Conservation (phyloP, 2,113 vertebrate genomes). For the Macaca nemestrina region DNA sequence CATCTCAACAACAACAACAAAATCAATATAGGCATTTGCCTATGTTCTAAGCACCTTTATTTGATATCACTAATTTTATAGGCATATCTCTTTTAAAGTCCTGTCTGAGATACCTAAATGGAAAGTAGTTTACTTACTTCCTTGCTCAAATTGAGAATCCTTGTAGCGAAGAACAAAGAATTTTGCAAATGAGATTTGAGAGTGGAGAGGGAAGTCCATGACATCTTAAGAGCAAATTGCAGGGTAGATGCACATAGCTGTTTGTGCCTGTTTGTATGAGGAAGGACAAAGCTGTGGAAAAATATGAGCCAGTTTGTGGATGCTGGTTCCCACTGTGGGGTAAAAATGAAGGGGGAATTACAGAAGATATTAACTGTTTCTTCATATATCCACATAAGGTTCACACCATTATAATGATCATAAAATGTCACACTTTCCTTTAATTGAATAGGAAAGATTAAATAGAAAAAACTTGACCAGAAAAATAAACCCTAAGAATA, state of each 20-base stretch:
- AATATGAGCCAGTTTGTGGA: background rate
- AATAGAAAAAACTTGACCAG: constrained; percentile 9
- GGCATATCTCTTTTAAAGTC: background rate
- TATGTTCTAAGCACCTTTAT: background rate
- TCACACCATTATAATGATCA: background rate
- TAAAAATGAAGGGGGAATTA: background rate
- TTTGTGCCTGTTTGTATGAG: background rate
- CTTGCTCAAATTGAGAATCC: background rate
- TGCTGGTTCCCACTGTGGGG: background rate
- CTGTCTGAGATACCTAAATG: background rate
- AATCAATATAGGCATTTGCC: background rate
- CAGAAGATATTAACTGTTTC: background rate
- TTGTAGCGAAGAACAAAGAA: background rate
- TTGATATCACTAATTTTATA: background rate
- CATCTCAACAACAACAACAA: background rate
- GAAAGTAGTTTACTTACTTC: background rate
- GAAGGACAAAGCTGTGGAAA: background rate
- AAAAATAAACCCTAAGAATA: constrained; percentile 1
- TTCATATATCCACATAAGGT: background rate
- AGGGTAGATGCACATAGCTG: background rate
- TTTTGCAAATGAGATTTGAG: background rate
- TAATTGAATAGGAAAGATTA: background rate
- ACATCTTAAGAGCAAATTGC: background rate
- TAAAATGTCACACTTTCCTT: constrained; percentile 4
- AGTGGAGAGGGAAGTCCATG: background rate